Conservation (phyloP, 2,888 invertebrate species). For the Aphodius granarius region DNA sequence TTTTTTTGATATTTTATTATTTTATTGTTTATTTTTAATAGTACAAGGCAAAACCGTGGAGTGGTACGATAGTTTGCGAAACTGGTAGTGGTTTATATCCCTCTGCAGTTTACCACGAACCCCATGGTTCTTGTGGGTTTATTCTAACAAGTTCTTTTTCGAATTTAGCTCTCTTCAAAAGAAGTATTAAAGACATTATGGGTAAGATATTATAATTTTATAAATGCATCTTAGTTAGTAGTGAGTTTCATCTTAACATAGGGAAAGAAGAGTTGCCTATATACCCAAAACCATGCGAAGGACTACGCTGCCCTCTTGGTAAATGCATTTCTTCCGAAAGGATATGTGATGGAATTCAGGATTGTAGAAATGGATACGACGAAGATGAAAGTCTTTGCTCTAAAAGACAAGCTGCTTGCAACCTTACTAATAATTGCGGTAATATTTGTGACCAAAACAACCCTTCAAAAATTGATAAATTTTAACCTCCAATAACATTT, state of each 20-base stretch:
- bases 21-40: background rate
- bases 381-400: conserved; percentile 60
- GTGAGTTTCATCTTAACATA: too few relatives aligned
- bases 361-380: conserved; percentile 72
- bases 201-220: conserved; percentile 49
- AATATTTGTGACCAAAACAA: conserved; percentile 22
- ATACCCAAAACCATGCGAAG: conserved; percentile 54
- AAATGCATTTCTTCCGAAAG: conserved; percentile 62
- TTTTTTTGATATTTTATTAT: background rate
- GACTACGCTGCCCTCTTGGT: conserved; percentile 70
- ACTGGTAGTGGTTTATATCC: conserved; percentile 71
- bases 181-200: conserved; percentile 56
- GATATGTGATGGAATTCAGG: conserved; percentile 68
- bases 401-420: conserved; percentile 37
- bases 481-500: too few relatives aligned
- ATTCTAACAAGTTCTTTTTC: conserved; percentile 53
- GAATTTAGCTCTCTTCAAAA: conserved; percentile 59
- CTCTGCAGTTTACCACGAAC: conserved; percentile 64
- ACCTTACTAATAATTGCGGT: conserved; percentile 43
- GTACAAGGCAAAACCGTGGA: conserved; percentile 55
- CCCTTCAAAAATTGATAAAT: too few relatives aligned
- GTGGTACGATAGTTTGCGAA: conserved; percentile 70
- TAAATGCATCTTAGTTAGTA: conserved; percentile 9
- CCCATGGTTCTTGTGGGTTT: conserved; percentile 60
- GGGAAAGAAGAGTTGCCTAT: background rate